phyloP scores from a whole-genome alignment of 2,797 vertebrate genomes.

The Melanogrammus aeglefinus region DNA sequence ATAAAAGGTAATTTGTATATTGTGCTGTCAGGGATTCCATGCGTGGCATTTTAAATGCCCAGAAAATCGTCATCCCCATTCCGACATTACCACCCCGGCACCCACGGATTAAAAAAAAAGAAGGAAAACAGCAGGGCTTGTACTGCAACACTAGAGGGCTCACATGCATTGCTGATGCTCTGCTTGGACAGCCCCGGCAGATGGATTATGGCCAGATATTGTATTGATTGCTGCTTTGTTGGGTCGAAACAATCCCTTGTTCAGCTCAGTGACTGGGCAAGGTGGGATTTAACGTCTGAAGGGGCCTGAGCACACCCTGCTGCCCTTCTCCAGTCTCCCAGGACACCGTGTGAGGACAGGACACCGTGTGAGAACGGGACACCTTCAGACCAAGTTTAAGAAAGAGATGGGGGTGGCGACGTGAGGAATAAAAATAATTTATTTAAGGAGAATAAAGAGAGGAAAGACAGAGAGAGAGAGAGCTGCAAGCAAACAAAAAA shows the following conservation, averaged over 20 bases:
- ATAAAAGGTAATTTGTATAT: constrained; percentile 43
- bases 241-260: constrained; percentile 41
- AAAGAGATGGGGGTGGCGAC: constrained; percentile 14
- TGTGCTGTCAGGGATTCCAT: constrained; percentile 21
- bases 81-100: not conserved
- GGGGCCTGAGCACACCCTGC: constrained; percentile 16
- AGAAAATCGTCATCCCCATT: not conserved
- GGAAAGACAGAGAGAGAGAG: not conserved
- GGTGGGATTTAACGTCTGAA: constrained; percentile 37
- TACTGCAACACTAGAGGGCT: constrained; percentile 69
- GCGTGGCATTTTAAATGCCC: constrained; percentile 29
- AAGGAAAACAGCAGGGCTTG: constrained; percentile 13
- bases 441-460: not conserved
- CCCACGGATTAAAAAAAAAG: constrained; percentile 29
- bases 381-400: not conserved
- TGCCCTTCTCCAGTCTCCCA: constrained; percentile 24
- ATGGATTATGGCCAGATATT: constrained; percentile 38
- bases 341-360: constrained; percentile 50
- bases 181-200: constrained; percentile 29
- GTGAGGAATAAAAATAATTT: constrained; percentile 9
- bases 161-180: constrained; percentile 55
- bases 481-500: not conserved
- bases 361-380: constrained; percentile 40
- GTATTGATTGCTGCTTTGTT: constrained; percentile 56
- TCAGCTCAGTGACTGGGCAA: constrained; percentile 12